A percentile compares a stretch with the other conserved stretches of the same genome.
Evolutionary conservation across 1,140 invertebrate genomes (phyloP).

Genomic region (Brachionus koreanus): DNA sequence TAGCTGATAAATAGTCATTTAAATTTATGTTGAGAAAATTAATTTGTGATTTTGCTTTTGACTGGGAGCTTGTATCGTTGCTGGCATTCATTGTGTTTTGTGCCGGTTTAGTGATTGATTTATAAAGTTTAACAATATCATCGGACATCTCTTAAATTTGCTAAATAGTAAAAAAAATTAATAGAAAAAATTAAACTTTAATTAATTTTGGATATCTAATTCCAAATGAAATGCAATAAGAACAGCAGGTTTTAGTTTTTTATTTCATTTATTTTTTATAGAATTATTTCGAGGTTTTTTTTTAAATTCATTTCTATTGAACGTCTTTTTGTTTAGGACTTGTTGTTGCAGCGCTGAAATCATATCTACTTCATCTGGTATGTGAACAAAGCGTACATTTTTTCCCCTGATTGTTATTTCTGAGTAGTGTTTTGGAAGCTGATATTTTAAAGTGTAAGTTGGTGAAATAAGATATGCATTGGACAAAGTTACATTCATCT

Average conservation of each 20-base stretch:
- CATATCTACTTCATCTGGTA: conserved; percentile 42
- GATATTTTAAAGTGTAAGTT: background rate
- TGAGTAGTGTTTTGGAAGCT: background rate
- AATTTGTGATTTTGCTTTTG: background rate
- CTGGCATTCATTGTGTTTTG: background rate
- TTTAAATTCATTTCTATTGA: conserved; percentile 32
- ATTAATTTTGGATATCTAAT: background rate
- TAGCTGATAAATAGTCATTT: conserved; percentile 8
- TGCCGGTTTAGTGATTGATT: background rate
- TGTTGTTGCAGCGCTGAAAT: conserved; percentile 13
- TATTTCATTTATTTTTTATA: background rate
- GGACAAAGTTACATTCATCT: conserved; percentile 30
- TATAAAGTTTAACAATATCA: conserved; percentile 13
- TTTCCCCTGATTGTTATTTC: conserved; percentile 17
- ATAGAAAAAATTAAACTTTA: background rate
- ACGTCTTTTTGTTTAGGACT: background rate
- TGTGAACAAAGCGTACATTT: conserved; percentile 30
- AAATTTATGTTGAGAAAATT: conserved; percentile 23
- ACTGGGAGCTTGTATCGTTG: background rate
- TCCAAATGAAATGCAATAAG: background rate
- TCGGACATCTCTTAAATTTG: background rate
- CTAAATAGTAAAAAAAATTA: background rate
- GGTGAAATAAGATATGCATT: conserved; percentile 11
- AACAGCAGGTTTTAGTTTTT: background rate
- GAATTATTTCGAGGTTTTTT: background rate